These are phyloP conservation scores for Dasyurus viverrinus DNA, from an alignment of 2,113 vertebrate species.

Conservation along the genomic window DNA sequence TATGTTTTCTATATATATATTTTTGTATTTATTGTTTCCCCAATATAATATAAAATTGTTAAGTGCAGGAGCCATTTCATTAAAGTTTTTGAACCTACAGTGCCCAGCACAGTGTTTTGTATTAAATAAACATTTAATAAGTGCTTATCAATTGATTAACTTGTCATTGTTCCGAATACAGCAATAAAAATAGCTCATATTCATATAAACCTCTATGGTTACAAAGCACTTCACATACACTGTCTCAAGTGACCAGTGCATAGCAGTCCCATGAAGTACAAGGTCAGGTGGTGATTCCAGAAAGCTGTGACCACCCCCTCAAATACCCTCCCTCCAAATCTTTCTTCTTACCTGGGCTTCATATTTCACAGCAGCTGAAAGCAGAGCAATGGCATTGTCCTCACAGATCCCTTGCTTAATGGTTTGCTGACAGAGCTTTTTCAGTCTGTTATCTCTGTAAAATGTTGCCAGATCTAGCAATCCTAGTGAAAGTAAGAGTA, in stretches of 20 bases:
- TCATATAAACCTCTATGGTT: neutral
- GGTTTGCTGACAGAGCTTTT: constrained; percentile 96
- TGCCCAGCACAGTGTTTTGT: neutral
- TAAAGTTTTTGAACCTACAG: neutral
- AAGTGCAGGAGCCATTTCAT: neutral
- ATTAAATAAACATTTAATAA: neutral
- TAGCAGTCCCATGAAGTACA: neutral
- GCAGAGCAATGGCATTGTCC: constrained; percentile 96
- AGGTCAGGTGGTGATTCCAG: neutral
- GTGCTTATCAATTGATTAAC: neutral
- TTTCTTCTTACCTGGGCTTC: constrained; percentile 92
- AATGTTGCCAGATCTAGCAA: constrained; percentile 95
- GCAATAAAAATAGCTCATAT: neutral
- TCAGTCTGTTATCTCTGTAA: constrained; percentile 94
- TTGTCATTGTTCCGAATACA: neutral
- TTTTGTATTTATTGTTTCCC: neutral
- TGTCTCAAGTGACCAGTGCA: neutral
- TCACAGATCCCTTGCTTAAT: constrained; percentile 99
- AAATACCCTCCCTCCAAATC: neutral
- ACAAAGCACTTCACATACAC: neutral
- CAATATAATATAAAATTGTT: neutral
- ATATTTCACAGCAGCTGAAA: constrained; percentile 96
- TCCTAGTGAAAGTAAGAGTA: constrained; percentile 81
- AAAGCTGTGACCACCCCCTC: neutral
- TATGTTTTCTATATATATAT: neutral